A percentile compares a stretch with the other conserved stretches of the same genome.
These are phyloP conservation scores for Nemoura dubitans DNA, from an alignment of 2,888 invertebrate species.

Conservation along the genomic window DNA sequence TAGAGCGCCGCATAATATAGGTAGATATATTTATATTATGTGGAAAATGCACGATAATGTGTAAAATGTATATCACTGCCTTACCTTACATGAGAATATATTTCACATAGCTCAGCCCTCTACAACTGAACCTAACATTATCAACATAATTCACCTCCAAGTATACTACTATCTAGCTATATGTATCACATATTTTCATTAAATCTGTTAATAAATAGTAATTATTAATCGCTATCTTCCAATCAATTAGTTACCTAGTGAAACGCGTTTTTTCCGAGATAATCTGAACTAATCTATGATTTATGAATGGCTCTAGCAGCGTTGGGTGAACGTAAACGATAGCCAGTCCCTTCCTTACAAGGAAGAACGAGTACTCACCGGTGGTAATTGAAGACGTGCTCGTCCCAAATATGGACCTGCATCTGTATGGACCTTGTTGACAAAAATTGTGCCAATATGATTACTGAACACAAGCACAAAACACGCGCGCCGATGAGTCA, in stretches of 20 bases:
- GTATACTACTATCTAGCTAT: no score
- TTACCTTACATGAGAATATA: no score
- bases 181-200: not conserved
- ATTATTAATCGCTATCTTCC: not conserved
- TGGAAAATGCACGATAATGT: no score
- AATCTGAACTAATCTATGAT: not conserved
- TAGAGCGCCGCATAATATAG: no score
- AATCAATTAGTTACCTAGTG: not conserved
- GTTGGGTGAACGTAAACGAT: not conserved
- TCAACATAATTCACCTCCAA: not conserved
- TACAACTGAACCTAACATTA: not conserved
- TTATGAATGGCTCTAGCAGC: not conserved
- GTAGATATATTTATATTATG: no score
- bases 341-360: not conserved
- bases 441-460: constrained; percentile 20
- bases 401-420: not conserved
- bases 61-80: no score
- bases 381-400: constrained; percentile 18
- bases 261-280: not conserved
- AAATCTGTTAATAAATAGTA: not conserved
- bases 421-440: not conserved
- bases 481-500: not conserved
- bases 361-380: not conserved
- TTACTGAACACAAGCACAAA: not conserved
- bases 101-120: not conserved